Percentiles rank a stretch among this genome's conserved stretches.
Evolutionary conservation across 2,888 invertebrate genomes (phyloP).

Genomic region (Seira sanloemensis): DNA sequence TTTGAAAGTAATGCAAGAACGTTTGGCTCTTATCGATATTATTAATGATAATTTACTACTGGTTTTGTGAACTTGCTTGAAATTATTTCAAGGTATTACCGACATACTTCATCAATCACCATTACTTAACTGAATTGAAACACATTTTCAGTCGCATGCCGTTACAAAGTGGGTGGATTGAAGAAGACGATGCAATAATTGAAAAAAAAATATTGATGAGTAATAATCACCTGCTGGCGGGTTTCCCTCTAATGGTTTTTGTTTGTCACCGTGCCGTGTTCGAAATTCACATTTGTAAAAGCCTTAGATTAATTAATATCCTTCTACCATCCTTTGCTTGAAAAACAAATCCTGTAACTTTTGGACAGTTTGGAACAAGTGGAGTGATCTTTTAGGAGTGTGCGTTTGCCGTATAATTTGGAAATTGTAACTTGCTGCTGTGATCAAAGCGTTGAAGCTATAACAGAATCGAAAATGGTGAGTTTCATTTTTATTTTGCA

Average conservation of each 20-base stretch:
- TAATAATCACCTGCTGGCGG: neutral
- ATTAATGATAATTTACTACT: neutral
- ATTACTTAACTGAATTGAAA: neutral
- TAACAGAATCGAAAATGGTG: neutral
- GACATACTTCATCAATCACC: neutral
- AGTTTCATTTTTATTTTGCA: neutral
- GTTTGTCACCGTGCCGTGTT: neutral
- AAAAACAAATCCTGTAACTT: neutral
- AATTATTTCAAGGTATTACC: neutral
- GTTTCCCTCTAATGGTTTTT: no score
- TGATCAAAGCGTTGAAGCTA: no score
- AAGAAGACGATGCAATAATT: neutral
- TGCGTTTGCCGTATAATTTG: neutral
- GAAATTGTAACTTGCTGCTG: neutral
- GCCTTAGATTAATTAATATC: neutral
- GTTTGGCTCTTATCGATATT: neutral
- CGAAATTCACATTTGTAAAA: neutral
- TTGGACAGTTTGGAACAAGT: neutral
- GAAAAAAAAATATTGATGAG: neutral
- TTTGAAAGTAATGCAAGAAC: neutral
- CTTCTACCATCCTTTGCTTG: neutral
- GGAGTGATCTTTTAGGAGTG: neutral
- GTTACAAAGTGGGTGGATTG: neutral
- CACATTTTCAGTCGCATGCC: neutral
- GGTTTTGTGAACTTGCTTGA: neutral